Conservation (phyloP, 2,888 invertebrate species). For the Enoplolaimus lenunculus region DNA sequence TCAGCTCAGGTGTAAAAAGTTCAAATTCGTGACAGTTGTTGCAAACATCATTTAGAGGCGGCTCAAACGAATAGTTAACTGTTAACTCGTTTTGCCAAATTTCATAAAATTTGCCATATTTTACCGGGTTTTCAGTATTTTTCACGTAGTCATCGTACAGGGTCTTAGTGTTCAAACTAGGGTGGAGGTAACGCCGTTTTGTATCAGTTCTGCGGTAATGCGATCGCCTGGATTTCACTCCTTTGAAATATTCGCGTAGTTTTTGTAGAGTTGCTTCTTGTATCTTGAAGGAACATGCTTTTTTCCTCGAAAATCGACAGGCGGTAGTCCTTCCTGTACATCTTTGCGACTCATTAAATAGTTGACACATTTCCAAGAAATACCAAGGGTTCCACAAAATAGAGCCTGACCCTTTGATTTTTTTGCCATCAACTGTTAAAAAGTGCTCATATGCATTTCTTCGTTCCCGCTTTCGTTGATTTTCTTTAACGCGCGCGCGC, state of each 20-base stretch:
- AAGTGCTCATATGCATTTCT: too few relatives aligned
- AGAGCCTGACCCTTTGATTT: too few relatives aligned
- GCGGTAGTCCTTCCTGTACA: too few relatives aligned
- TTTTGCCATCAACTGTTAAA: too few relatives aligned
- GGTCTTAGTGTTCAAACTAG: background rate
- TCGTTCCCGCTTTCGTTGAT: too few relatives aligned
- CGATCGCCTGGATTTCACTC: background rate
- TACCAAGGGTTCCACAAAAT: too few relatives aligned
- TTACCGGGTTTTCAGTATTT: background rate
- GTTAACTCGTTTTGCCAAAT: background rate
- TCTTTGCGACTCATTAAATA: too few relatives aligned
- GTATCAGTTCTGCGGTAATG: background rate
- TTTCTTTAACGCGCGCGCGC: too few relatives aligned
- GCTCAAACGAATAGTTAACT: background rate
- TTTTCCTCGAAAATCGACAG: too few relatives aligned
- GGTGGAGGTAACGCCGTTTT: background rate
- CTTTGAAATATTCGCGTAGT: background rate
- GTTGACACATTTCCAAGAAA: too few relatives aligned
- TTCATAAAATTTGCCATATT: background rate
- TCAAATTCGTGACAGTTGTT: background rate
- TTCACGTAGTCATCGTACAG: background rate
- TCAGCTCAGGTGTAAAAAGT: background rate
- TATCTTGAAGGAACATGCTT: background rate
- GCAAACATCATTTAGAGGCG: background rate
- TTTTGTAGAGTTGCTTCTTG: background rate